Conservation (phyloP, 2,797 vertebrate genomes). For the Denticeps clupeoides region DNA sequence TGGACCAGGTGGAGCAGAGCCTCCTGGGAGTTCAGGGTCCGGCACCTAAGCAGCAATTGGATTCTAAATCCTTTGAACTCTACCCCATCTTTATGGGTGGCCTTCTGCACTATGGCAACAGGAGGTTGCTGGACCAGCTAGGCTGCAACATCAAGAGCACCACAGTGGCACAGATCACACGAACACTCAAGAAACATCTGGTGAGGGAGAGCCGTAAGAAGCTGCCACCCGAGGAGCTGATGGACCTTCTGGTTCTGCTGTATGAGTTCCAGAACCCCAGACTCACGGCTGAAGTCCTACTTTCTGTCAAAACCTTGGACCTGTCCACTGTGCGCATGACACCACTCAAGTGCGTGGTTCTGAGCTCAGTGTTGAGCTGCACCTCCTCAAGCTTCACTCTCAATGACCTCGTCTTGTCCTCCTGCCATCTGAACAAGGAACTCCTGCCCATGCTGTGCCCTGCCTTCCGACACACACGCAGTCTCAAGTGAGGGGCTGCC, state of each 20-base stretch:
- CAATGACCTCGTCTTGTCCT: constrained; percentile 75
- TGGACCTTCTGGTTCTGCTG: constrained; percentile 87
- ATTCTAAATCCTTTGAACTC: constrained; percentile 79
- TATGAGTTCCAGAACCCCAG: constrained; percentile 92
- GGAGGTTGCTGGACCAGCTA: constrained; percentile 76
- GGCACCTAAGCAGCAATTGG: constrained; percentile 47
- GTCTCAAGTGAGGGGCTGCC: constrained; percentile 74
- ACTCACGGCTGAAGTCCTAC: constrained; percentile 75
- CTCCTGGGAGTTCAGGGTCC: constrained; percentile 88
- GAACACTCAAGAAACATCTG: constrained; percentile 73
- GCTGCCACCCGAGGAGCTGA: constrained; percentile 78
- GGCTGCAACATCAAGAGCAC: constrained; percentile 85
- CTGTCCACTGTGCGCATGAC: constrained; percentile 79
- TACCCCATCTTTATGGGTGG: constrained; percentile 96
- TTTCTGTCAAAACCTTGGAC: constrained; percentile 66
- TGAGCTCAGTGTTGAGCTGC: constrained; percentile 73
- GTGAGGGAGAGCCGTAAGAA: constrained; percentile 63
- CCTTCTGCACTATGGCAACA: constrained; percentile 80
- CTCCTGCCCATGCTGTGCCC: constrained; percentile 67
- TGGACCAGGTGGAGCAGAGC: constrained; percentile 87
- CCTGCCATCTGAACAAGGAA: constrained; percentile 70
- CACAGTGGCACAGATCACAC: constrained; percentile 79
- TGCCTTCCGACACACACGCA: constrained; percentile 67
- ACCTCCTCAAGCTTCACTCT: constrained; percentile 56
- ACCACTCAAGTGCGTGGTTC: constrained; percentile 78